Conservation (phyloP, 2,113 vertebrate species). For the Hemiprocne comata region DNA sequence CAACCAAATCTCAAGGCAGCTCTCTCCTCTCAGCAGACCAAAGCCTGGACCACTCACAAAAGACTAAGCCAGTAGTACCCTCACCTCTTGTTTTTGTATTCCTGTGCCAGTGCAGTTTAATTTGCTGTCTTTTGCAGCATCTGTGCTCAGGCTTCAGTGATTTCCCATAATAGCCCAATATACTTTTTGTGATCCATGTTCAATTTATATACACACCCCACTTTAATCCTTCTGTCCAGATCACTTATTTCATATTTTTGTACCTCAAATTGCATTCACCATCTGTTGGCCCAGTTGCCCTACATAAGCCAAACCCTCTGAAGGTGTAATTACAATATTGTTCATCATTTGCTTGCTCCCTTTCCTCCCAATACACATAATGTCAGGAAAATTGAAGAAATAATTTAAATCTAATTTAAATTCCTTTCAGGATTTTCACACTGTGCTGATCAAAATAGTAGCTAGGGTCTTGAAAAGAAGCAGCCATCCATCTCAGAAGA, state of each 20-base stretch:
- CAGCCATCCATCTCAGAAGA: conserved; percentile 17
- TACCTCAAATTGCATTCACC: conserved; percentile 35
- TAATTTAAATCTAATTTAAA: conserved; percentile 40
- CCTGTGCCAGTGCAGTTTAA: background rate
- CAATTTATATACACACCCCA: background rate
- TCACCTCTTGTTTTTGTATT: conserved; percentile 22
- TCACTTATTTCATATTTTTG: conserved; percentile 53
- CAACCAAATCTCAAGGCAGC: background rate
- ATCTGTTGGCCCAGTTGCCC: conserved; percentile 47
- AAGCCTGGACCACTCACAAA: background rate
- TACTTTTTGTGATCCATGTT: conserved; percentile 16
- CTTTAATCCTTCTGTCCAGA: conserved; percentile 47
- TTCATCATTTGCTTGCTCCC: conserved; percentile 34
- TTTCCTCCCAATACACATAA: background rate
- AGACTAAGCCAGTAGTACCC: background rate
- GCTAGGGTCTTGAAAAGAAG: conserved; percentile 21
- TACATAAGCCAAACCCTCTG: conserved; percentile 38
- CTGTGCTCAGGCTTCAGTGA: conserved; percentile 46
- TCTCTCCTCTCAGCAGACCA: background rate
- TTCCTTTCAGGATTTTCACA: conserved; percentile 49
- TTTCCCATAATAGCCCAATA: conserved; percentile 26
- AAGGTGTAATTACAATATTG: conserved; percentile 49
- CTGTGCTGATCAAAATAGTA: conserved; percentile 30
- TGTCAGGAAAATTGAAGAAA: conserved; percentile 21
- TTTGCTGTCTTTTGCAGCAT: conserved; percentile 31